Conservation (phyloP, 2,888 invertebrate species). For the Rhamphomyia laevipes region DNA sequence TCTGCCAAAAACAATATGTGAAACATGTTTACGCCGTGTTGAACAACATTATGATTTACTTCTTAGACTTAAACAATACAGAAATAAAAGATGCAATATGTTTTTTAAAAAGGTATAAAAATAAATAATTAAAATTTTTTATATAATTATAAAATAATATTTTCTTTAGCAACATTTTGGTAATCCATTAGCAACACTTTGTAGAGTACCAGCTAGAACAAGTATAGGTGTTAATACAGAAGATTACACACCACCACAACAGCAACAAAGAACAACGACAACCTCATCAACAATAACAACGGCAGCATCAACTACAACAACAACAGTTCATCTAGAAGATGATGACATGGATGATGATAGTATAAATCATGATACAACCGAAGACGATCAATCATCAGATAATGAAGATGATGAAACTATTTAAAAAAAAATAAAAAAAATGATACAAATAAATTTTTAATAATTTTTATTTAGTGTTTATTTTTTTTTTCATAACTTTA, state of each 20-base stretch:
- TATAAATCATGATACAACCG: background rate
- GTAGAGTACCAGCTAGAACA: background rate
- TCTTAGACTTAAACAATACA: slow-evolving; percentile 21
- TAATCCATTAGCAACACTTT: background rate
- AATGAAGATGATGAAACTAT: background rate
- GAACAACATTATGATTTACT: slow-evolving; percentile 43
- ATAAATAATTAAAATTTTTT: background rate
- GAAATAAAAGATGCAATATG: background rate
- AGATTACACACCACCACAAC: background rate
- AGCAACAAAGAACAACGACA: background rate
- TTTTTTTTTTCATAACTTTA: background rate
- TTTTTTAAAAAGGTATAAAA: background rate
- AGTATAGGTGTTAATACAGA: slow-evolving; percentile 1
- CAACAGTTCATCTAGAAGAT: background rate
- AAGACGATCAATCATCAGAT: background rate
- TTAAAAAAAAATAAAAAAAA: too few relatives aligned
- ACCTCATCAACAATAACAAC: background rate
- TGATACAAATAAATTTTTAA: background rate
- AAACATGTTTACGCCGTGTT: slow-evolving; percentile 46
- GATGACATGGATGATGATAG: background rate
- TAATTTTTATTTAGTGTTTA: background rate
- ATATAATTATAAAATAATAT: background rate
- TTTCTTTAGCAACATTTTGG: background rate
- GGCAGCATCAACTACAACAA: background rate
- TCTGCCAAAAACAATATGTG: slow-evolving; percentile 58